Evolutionary conservation across 2,888 invertebrate genomes (phyloP), one percentile per base, ranked within the genome.

Genomic region (Crepidodera aurea): DNA sequence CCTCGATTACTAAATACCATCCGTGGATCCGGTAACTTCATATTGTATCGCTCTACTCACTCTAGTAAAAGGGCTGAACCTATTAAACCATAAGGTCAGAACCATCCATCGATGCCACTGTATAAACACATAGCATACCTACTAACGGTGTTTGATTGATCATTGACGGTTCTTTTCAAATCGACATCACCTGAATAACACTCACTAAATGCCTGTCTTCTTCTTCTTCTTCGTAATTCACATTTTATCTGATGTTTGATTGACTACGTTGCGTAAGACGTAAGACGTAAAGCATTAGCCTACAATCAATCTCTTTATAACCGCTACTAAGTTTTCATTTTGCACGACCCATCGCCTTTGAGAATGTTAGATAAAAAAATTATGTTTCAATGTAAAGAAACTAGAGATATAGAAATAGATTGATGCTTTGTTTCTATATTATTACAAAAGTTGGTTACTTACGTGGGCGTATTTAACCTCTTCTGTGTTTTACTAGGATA

Each of bases 111-210:
- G 32, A 25, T 18, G 46, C 27, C 27, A 19, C 25, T 18, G 15
- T 29, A n/a, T 19, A 42, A 42, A n/a, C 10, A 65, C 58, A 56
- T 64, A 64, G 63, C 56, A 55, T 62, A 63, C 59, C 65, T 65
- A 70, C 65, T 60, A 68, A 68, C 66, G 65, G 64, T 16, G 19
- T 56, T 69, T 71, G 71, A 72, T 70, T 67, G 66, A 71, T 70
- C 70, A 70, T 69, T 69, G 69, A 69, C 63, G 70, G 62, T 67
- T 61, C 68, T 63, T 68, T 68, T 67, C 64, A 58, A 69, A 59
- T 53, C 46, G 67, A 70, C 70, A 69, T 62, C 69, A 67, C 62
- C 65, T 71, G 65, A 67, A 68, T 71, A 69, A 69, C 64, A 64
- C 62, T 63, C 46, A 63, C 60, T 66, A 61, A 66, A 66, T 65